Evolutionary conservation across 2,113 vertebrate genomes (phyloP).

Genomic region (Acinonyx jubatus): DNA sequence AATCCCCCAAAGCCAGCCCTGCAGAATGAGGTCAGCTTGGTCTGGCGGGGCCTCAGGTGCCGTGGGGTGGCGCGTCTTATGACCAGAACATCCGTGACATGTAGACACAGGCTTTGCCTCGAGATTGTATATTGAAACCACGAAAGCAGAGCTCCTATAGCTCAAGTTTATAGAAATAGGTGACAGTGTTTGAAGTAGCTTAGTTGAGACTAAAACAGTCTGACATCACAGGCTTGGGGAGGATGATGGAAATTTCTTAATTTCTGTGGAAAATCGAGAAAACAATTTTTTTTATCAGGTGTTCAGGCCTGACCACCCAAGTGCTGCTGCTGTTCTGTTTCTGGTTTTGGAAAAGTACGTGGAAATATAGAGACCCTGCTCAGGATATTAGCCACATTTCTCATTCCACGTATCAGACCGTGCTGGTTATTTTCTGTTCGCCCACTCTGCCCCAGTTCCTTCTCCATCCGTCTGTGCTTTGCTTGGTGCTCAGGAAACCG

Average conservation of each 20-base stretch:
- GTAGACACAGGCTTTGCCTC: conserved; percentile 37
- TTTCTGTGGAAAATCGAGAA: conserved; percentile 74
- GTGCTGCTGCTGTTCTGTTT: conserved; percentile 2
- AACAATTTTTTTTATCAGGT: conserved; percentile 70
- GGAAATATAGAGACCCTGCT: neutral
- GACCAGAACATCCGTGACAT: conserved; percentile 64
- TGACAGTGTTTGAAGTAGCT: conserved; percentile 81
- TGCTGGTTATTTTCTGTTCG: too few relatives aligned
- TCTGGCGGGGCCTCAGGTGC: conserved; percentile 36
- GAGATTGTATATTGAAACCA: conserved; percentile 54
- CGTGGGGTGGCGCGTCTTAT: neutral
- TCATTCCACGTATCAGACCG: neutral
- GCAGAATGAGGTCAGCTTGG: conserved; percentile 17
- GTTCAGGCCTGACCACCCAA: conserved; percentile 68
- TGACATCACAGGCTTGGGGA: conserved; percentile 68
- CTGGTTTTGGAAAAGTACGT: conserved; percentile 24
- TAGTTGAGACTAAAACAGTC: conserved; percentile 78
- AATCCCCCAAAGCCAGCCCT: conserved; percentile 55
- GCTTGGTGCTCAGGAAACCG: neutral
- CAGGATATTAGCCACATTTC: rapidly evolving
- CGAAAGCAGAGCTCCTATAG: conserved; percentile 69
- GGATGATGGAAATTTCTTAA: conserved; percentile 77
- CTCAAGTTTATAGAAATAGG: conserved; percentile 77
- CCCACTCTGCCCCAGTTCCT: rapidly evolving
- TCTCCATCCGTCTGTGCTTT: neutral